Base-by-base conservation (phyloP, 2,888 invertebrate genomes). In the Tetragonisca angustula region DNA sequence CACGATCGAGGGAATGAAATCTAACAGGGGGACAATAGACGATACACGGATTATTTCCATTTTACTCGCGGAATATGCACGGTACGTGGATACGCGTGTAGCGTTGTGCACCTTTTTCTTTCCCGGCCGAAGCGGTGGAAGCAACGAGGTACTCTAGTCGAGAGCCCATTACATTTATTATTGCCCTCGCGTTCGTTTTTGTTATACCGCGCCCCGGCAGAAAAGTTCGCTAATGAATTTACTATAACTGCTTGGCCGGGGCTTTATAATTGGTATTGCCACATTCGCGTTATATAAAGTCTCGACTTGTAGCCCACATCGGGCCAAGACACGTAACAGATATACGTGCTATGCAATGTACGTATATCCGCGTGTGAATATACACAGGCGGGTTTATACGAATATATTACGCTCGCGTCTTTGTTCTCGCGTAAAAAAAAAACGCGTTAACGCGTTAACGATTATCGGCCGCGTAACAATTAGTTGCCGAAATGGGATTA, bases 81-180 rank as follows among this genome's bases (percentile, higher is more conserved):
- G 11, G 27, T 19, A 19, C 4, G 49, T 2, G 52, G 32, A 13
- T 4, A 17, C 11, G 71, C 24, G 70, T 70, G 54, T 17, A 36
- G n/a, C n/a, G 32, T 70, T 64, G 64, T n/a, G 27, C 27, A 4
- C 36, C 36, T 81, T 78, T 68, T 54, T 56, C n/a, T 49, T 77
- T 67, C 65, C 36, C 50, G 24, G 36, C 24, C 56, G 72, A 74
- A 62, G 76, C 1, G 82, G 69, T 65, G 72, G 83, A 83, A 74
- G 70, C 74, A 75, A 79, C 74, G 75, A 69, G 74, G 79, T 71
- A 73, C 79, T 84, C 76, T 76, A 74, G 61, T 79, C 43, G 73
- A 83, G 84, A 79, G 73, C 78, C 84, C 79, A 85, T 83, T 85
- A 85, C 83, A 80, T 85, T 85, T 85, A 83, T 83, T 85, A 85